A percentile compares a stretch with the other conserved stretches of the same genome.
phyloP scores from a whole-genome alignment of 1,140 invertebrate genomes.

The Melanaphis sacchari region DNA sequence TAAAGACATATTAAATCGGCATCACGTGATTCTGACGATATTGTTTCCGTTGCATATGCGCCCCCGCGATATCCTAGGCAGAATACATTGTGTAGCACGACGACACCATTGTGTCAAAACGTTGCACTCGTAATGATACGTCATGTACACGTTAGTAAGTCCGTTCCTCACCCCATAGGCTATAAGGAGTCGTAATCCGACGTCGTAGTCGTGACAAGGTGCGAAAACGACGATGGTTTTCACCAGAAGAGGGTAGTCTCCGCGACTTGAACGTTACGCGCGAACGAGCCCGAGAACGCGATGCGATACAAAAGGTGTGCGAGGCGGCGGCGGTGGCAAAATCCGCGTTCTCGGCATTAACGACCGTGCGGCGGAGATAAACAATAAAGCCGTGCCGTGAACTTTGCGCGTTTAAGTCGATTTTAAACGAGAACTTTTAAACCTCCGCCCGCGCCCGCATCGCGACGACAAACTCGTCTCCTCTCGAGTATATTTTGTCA shows the following conservation, averaged over 20 bases:
- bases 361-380: constrained; percentile 52
- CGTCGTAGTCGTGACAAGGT: neutral
- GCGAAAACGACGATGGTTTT: neutral
- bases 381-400: constrained; percentile 56
- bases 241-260: neutral
- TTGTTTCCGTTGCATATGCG: neutral
- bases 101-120: neutral
- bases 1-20: too few relatives aligned
- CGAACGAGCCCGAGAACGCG: constrained; percentile 29
- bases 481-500: constrained; percentile 23
- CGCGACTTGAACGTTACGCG: constrained; percentile 40
- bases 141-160: neutral
- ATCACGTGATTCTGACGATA: neutral
- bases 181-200: neutral
- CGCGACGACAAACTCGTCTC: constrained; percentile 22
- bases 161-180: too few relatives aligned
- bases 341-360: constrained; percentile 47
- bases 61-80: neutral
- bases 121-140: neutral
- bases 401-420: constrained; percentile 56
- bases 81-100: too few relatives aligned
- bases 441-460: neutral
- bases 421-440: constrained; percentile 57
- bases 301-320: constrained; percentile 13
- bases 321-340: neutral